Evolutionary conservation across 2,797 vertebrate genomes (phyloP).

Genomic region (Microctenopoma stevenorrisi): DNA sequence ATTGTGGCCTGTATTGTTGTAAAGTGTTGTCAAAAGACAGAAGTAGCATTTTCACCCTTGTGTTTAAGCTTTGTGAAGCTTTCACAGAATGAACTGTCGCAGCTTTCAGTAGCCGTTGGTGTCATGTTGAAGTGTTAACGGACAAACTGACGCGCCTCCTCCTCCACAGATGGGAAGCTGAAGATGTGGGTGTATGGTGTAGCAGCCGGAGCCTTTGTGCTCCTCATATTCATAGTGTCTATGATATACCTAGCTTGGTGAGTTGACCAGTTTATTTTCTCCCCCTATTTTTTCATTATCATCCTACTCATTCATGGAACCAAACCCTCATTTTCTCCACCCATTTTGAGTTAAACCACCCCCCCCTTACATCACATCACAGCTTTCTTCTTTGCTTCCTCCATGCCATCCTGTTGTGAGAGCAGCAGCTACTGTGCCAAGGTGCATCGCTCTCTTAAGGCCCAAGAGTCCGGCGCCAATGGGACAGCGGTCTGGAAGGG

Average conservation of each 20-base stretch:
- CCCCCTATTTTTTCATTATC: slow-evolving; percentile 23
- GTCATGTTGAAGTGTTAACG: slow-evolving; percentile 27
- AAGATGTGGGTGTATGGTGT: slow-evolving; percentile 99
- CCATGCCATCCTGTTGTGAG: slow-evolving; percentile 36
- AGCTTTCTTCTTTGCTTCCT: slow-evolving; percentile 15
- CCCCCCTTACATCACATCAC: slow-evolving; percentile 35
- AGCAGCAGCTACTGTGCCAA: slow-evolving; percentile 81
- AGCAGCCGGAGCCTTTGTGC: slow-evolving; percentile 94
- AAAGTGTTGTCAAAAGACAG: background rate
- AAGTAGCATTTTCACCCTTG: background rate
- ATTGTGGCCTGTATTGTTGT: background rate
- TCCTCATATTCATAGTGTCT: slow-evolving; percentile 98
- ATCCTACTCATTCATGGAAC: slow-evolving; percentile 52
- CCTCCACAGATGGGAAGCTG: slow-evolving; percentile 95
- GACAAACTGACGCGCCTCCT: slow-evolving; percentile 70
- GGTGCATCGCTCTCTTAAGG: slow-evolving; percentile 75
- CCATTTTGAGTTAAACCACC: slow-evolving; percentile 7
- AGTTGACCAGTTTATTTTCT: slow-evolving; percentile 79
- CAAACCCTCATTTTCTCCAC: slow-evolving; percentile 15
- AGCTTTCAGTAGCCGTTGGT: slow-evolving; percentile 23
- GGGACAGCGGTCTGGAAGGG: slow-evolving; percentile 76
- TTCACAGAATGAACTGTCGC: slow-evolving; percentile 19
- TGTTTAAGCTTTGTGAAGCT: slow-evolving; percentile 17
- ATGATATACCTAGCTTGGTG: slow-evolving; percentile 99
- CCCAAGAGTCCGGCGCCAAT: slow-evolving; percentile 74